Evolutionary conservation across 2,888 invertebrate genomes (phyloP), one percentile per base, ranked within the genome.

Genomic region (Chalcis sispes): DNA sequence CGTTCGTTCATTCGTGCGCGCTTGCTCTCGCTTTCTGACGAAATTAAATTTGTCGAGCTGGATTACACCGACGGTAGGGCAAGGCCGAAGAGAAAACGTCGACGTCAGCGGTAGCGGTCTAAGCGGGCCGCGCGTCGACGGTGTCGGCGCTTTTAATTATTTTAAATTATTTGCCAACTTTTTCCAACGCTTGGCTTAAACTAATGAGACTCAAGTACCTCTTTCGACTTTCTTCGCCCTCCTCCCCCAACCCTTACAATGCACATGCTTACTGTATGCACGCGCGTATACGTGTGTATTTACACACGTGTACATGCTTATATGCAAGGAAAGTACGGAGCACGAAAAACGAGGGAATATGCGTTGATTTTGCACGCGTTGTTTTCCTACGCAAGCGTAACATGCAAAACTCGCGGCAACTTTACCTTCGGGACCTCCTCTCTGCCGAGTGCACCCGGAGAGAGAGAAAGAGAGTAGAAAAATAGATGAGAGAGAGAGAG

Each of bases 21-120:
- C 36, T 20, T 20, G 2, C 25, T 10, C 66, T 66, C 54, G 13
- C 36, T 27, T 23, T 62, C 67, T 62, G 74, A 69, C 77, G 76
- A 84, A 85, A 85, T 85, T 81, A 82, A 86, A 85, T 85, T 86
- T 83, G 83, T 82, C 83, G 79, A 79, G 80, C 65, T 75, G 83
- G 80, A 82, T 83, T 84, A 82, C 80, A 48, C 56, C 56, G 32
- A 18, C 23, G 27, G 54, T 72, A 70, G 72, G 81, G 79, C 23
- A 13, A n/a, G 32, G 40, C 13, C n/a, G n/a, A n/a, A n/a, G n/a
- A n/a, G n/a, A n/a, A n/a, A n/a, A n/a, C n/a, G n/a, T n/a, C n/a
- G n/a, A n/a, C n/a, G n/a, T n/a, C n/a, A n/a, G n/a, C n/a, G n/a
- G n/a, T n/a, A n/a, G n/a, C n/a, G n/a, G n/a, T n/a, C n/a, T n/a